A percentile compares a stretch with the other conserved stretches of the same genome.
Conservation (phyloP, 1,140 invertebrate species). For the Scylla paramamosain region DNA sequence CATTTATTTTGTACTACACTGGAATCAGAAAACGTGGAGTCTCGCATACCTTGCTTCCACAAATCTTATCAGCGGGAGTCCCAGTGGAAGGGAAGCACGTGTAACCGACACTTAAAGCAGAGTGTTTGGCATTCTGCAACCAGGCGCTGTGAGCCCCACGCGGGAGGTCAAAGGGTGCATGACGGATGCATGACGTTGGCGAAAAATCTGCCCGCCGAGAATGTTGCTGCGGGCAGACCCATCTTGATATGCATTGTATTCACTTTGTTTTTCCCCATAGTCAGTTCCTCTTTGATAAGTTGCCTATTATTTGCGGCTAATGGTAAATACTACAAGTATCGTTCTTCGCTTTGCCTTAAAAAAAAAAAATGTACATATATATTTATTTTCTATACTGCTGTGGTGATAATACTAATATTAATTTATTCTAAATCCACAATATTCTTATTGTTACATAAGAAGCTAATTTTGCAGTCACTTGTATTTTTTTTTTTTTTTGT, state of each 20-base stretch:
- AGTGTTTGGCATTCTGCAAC: not conserved
- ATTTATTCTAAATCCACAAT: not conserved
- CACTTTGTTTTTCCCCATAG: too few relatives aligned
- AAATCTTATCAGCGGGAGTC: not conserved
- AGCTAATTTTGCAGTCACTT: not conserved
- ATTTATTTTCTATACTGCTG: not conserved
- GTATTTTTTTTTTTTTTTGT: not conserved
- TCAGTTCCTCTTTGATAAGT: too few relatives aligned
- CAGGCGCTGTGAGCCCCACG: not conserved
- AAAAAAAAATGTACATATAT: not conserved
- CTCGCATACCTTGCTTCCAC: too few relatives aligned
- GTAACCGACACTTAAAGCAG: not conserved
- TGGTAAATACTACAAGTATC: too few relatives aligned
- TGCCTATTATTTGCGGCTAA: too few relatives aligned
- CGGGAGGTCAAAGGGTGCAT: not conserved
- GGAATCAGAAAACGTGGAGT: too few relatives aligned
- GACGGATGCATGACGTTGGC: not conserved
- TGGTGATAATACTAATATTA: not conserved
- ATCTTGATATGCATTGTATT: too few relatives aligned
- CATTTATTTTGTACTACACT: too few relatives aligned
- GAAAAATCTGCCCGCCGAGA: not conserved
- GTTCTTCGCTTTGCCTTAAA: too few relatives aligned
- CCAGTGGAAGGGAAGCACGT: not conserved
- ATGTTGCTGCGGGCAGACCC: not conserved
- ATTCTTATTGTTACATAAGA: not conserved